These are phyloP conservation scores for Cyanoliseus patagonus DNA, from an alignment of 2,113 vertebrate species.

Conservation along the genomic window DNA sequence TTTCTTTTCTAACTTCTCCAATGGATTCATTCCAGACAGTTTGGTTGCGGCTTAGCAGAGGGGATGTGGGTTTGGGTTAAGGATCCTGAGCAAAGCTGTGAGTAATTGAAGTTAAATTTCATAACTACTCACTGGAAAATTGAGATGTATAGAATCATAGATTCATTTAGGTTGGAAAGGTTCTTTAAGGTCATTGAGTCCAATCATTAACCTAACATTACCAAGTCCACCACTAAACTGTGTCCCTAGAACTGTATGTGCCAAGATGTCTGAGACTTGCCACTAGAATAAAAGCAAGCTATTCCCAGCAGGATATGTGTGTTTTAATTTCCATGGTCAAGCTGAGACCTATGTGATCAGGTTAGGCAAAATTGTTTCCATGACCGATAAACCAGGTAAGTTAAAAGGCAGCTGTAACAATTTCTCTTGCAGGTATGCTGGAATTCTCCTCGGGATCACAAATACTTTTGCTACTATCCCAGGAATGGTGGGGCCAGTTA, in stretches of 20 bases:
- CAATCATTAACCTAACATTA: neutral
- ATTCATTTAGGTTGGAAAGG: neutral
- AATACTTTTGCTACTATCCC: slow-evolving; percentile 96
- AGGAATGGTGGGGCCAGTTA: slow-evolving; percentile 94
- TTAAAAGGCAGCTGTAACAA: neutral
- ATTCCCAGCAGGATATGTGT: neutral
- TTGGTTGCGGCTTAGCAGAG: neutral
- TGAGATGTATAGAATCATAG: neutral
- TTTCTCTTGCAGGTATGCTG: slow-evolving; percentile 85
- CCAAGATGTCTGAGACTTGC: neutral
- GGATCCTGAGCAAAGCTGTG: neutral
- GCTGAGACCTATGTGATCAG: neutral
- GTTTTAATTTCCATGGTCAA: neutral
- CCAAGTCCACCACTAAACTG: neutral
- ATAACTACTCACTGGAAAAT: neutral
- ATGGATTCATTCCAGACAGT: neutral
- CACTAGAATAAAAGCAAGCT: neutral
- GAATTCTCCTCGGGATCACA: slow-evolving; percentile 95
- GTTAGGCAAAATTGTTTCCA: neutral
- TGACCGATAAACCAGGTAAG: neutral
- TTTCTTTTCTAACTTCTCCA: neutral
- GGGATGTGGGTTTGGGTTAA: neutral
- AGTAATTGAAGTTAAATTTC: neutral
- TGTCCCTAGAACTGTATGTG: neutral
- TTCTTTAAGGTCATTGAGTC: neutral